Evolutionary conservation across 2,113 vertebrate species (phyloP).

Genomic region (Spheniscus mendiculus): DNA sequence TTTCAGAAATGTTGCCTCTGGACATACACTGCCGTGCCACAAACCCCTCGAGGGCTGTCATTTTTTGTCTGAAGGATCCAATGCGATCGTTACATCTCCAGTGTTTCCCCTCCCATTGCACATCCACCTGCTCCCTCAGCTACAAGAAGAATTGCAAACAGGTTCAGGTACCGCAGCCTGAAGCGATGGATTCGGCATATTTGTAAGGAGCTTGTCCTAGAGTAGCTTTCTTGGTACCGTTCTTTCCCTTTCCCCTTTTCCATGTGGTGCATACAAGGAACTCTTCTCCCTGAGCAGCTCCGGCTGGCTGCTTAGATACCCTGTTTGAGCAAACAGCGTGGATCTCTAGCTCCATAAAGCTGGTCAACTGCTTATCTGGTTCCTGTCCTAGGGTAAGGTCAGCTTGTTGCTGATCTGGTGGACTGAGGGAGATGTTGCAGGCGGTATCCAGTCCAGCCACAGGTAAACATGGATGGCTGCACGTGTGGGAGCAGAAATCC

Average conservation of each 20-base stretch:
- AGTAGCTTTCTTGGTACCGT: neutral
- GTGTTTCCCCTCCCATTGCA: neutral
- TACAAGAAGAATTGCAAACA: neutral
- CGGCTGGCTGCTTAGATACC: neutral
- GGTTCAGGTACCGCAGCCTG: neutral
- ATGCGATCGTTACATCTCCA: accelerated
- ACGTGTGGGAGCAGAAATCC: neutral
- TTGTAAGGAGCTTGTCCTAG: neutral
- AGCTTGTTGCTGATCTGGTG: neutral
- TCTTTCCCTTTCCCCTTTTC: neutral
- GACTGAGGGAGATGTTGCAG: neutral
- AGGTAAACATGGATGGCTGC: neutral
- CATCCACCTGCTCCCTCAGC: neutral
- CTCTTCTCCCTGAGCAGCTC: neutral
- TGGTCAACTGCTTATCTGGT: neutral
- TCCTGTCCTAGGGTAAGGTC: neutral
- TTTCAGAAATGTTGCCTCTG: neutral
- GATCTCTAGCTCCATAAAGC: neutral
- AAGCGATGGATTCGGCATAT: neutral
- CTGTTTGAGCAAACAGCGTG: neutral
- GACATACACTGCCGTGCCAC: accelerated
- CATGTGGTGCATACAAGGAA: neutral
- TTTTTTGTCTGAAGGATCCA: neutral
- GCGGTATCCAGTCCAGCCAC: neutral
- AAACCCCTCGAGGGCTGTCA: neutral